Conservation (phyloP, 2,113 vertebrate species). For the Merops nubicus region DNA sequence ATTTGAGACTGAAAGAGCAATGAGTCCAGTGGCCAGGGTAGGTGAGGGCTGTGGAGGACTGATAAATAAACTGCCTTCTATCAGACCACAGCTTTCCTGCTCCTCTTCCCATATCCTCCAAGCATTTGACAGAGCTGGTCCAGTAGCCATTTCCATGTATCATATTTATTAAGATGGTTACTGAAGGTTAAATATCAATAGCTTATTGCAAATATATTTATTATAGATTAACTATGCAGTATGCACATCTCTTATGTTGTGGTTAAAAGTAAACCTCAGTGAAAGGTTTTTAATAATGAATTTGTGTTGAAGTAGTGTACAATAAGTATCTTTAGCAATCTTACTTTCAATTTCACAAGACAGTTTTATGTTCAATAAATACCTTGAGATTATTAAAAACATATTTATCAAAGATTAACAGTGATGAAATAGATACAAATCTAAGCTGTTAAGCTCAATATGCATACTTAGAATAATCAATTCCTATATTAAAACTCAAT, state of each 20-base stretch:
- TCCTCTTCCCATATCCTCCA: not conserved
- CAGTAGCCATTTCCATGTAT: conserved; percentile 23
- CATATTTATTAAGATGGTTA: conserved; percentile 57
- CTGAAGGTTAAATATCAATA: conserved; percentile 64
- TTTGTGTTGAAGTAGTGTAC: conserved; percentile 15
- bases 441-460: conserved; percentile 70
- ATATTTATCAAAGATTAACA: conserved; percentile 82
- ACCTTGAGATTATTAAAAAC: conserved; percentile 79
- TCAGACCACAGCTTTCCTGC: not conserved
- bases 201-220: conserved; percentile 58
- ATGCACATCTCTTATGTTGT: not conserved
- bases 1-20: not conserved
- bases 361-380: conserved; percentile 79
- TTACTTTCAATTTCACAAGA: conserved; percentile 51
- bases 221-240: conserved; percentile 20
- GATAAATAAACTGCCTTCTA: not conserved
- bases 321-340: conserved; percentile 56
- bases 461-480: conserved; percentile 71
- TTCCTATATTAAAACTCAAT: conserved; percentile 68
- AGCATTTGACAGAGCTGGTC: not conserved
- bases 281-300: conserved; percentile 58
- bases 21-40: not conserved
- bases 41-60: not conserved
- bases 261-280: conserved; percentile 39
- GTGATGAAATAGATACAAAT: conserved; percentile 76